Evolutionary conservation across 2,888 invertebrate genomes (phyloP).

Genomic region (Meliscaeva auricollis): DNA sequence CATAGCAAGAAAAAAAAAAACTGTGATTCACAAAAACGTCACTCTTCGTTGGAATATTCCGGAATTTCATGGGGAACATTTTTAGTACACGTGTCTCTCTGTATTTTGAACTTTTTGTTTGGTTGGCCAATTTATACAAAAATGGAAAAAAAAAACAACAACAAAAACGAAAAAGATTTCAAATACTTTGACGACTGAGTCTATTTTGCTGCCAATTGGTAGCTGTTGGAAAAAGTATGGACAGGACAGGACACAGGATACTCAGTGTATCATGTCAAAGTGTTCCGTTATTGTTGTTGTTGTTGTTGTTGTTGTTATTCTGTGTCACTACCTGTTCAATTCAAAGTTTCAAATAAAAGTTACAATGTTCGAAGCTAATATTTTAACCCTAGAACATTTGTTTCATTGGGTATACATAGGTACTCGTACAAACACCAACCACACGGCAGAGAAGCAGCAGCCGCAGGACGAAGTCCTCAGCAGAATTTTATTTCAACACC

Average conservation of each 20-base stretch:
- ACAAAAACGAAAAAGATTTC: conserved; percentile 9
- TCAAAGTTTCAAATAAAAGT: neutral
- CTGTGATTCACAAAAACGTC: conserved; percentile 31
- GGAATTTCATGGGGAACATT: conserved; percentile 29
- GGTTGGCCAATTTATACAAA: neutral
- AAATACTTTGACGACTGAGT: conserved; percentile 36
- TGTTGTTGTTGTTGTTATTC: conserved; percentile 2
- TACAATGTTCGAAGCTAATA: conserved; percentile 23
- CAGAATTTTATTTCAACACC: conserved; percentile 18
- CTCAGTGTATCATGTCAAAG: conserved; percentile 38
- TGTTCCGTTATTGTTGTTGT: conserved; percentile 8
- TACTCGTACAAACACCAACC: neutral
- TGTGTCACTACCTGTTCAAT: conserved; percentile 23
- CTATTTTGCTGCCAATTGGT: conserved; percentile 25
- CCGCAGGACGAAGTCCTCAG: conserved; percentile 5
- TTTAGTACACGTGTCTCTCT: conserved; percentile 12
- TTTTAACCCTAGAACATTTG: conserved; percentile 21
- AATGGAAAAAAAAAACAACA: neutral
- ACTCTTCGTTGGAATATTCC: conserved; percentile 40
- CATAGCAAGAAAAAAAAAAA: conserved; percentile 19
- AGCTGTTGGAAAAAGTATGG: conserved; percentile 9
- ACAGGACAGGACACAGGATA: conserved; percentile 28
- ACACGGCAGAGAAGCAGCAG: neutral
- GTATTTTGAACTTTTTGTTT: conserved; percentile 1
- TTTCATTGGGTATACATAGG: neutral